phyloP scores from a whole-genome alignment of 2,888 invertebrate species.

The Patella ulyssiponensis region DNA sequence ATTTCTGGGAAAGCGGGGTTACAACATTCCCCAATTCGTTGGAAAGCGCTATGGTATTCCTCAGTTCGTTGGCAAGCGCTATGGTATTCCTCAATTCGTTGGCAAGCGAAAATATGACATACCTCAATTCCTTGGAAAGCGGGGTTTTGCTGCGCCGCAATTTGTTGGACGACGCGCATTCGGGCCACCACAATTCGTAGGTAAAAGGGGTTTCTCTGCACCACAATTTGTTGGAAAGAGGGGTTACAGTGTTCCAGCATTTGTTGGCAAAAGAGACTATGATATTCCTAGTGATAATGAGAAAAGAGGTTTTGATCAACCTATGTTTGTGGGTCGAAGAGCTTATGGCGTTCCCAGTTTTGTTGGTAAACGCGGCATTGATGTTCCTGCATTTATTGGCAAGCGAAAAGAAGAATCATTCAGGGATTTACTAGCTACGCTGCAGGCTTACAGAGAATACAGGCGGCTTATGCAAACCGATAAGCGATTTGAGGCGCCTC shows the following conservation, averaged over 20 bases:
- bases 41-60: constrained; percentile 4
- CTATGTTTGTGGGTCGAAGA: constrained; percentile 11
- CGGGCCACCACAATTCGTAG: not conserved
- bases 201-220: not conserved
- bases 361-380: not conserved
- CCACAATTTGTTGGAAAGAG: constrained; percentile 13
- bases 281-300: not conserved
- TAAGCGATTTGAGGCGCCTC: constrained; percentile 11
- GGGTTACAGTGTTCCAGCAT: not conserved
- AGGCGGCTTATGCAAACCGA: constrained; percentile 15
- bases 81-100: constrained; percentile 7
- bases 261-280: not conserved
- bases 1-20: not conserved
- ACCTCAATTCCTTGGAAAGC: not conserved
- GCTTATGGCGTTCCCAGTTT: not conserved
- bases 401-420: constrained; percentile 9
- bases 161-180: constrained; percentile 9
- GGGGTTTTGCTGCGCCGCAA: not conserved
- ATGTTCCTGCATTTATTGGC: constrained; percentile 7
- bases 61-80: constrained; percentile 3
- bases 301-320: not conserved
- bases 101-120: constrained; percentile 10
- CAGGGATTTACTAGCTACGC: not conserved
- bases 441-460: constrained; percentile 11
- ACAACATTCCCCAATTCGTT: not conserved